A percentile compares a stretch with the other conserved stretches of the same genome.
These are phyloP conservation scores for Chouioia cunea DNA, from an alignment of 2,888 invertebrate species.

Conservation along the genomic window DNA sequence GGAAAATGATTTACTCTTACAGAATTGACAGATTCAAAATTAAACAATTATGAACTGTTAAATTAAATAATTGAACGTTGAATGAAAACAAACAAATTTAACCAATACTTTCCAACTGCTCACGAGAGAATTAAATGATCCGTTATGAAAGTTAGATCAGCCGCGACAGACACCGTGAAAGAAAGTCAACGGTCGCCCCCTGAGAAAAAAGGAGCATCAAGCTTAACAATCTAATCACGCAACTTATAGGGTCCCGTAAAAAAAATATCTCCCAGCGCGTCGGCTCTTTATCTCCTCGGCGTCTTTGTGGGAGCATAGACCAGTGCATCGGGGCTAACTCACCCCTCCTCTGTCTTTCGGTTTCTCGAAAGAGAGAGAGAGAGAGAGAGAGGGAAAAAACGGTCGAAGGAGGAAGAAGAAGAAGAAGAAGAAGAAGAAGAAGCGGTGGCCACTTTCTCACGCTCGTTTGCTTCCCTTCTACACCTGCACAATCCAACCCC, in stretches of 20 bases:
- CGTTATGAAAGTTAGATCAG: too few relatives aligned
- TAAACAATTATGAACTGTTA: too few relatives aligned
- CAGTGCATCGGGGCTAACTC: slow-evolving; percentile 32
- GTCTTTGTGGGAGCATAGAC: slow-evolving; percentile 9
- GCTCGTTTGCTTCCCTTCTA: slow-evolving; percentile 1
- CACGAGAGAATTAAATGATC: too few relatives aligned
- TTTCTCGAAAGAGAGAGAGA: too few relatives aligned
- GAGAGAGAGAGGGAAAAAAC: too few relatives aligned
- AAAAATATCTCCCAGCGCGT: not conserved
- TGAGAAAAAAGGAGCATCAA: slow-evolving; percentile 6
- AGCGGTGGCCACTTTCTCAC: not conserved
- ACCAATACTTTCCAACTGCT: too few relatives aligned
- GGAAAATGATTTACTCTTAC: too few relatives aligned
- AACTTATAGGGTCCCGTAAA: not conserved
- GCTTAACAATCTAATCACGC: not conserved
- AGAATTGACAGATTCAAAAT: too few relatives aligned
- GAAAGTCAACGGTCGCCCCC: not conserved
- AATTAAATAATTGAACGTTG: too few relatives aligned
- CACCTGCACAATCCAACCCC: slow-evolving; percentile 17
- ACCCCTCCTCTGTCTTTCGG: slow-evolving; percentile 24
- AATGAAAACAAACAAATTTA: too few relatives aligned
- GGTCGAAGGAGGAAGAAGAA: slow-evolving; percentile 1
- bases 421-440: not conserved
- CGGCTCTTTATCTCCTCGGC: slow-evolving; percentile 10
- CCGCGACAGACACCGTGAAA: too few relatives aligned